A percentile compares a stretch with the other conserved stretches of the same genome.
These are phyloP conservation scores for Lottia scabra DNA, from an alignment of 2,888 invertebrate genomes.

Conservation along the genomic window DNA sequence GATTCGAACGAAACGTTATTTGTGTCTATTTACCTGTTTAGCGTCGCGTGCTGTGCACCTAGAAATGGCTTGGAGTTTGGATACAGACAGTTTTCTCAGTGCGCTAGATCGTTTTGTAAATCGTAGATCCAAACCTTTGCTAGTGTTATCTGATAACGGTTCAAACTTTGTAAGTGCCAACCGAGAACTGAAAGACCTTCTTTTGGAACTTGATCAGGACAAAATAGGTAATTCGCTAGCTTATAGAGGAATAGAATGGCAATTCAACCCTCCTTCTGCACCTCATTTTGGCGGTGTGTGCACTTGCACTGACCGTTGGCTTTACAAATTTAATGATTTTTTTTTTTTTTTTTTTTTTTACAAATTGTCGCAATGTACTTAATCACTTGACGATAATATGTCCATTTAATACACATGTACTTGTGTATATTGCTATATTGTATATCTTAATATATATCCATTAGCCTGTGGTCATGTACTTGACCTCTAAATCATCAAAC, in stretches of 20 bases:
- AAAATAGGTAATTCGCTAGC: constrained; percentile 17
- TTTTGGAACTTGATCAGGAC: constrained; percentile 18
- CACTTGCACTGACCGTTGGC: no score
- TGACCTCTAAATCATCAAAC: no score
- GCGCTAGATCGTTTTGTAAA: constrained; percentile 8
- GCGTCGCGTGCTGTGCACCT: constrained; percentile 20
- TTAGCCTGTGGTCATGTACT: no score
- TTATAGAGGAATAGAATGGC: constrained; percentile 22
- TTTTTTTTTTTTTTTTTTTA: no score
- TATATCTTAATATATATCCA: no score
- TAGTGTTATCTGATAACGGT: constrained; percentile 16
- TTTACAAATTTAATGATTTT: no score
- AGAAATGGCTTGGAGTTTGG: constrained; percentile 8
- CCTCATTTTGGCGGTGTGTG: constrained; percentile 37
- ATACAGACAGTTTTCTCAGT: constrained; percentile 13
- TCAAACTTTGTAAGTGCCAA: constrained; percentile 13
- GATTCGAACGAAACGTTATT: constrained; percentile 23
- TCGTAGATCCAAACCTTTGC: constrained; percentile 7
- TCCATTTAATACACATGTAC: no score
- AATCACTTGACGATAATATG: no score
- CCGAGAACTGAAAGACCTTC: constrained; percentile 13
- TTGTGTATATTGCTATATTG: no score
- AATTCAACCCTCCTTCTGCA: constrained; percentile 34
- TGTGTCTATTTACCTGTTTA: constrained; percentile 25
- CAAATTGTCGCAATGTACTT: no score